Evolutionary conservation across 2,888 invertebrate genomes (phyloP), one percentile per base, ranked within the genome.

Genomic region (Rhyacophila evoluta): DNA sequence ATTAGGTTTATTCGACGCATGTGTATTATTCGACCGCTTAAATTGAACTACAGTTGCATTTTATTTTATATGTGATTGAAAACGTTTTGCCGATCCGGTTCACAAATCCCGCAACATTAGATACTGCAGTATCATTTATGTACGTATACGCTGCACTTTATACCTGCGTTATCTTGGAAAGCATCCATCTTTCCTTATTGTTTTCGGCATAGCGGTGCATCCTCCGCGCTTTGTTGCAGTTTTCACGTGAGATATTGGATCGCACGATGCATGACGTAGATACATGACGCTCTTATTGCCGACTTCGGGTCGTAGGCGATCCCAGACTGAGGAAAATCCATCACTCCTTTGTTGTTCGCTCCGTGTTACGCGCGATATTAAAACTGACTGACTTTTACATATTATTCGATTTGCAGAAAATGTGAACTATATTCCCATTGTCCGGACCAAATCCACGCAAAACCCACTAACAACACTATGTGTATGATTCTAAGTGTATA

Each of bases 161-260:
- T n/a, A n/a, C n/a, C n/a, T n/a, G n/a, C n/a, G 55, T 55, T 55
- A 1, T 19, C 19, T 15, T 10, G 19, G 19, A 25, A 55, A 25
- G 19, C 25, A 55, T 55, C 55, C 25, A 55, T 25, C 55, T 15
- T 55, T 25, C 25, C 55, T 55, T 19, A 55, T 55, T 55, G 55
- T 55, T 55, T 55, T 55, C 55, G 55, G 55, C 19, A 25, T 55
- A 55, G 55, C 55, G 55, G 8, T 55, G 55, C 55, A 55, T 10
- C 10, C 55, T 55, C 25, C 25, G 55, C 25, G 55, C 72, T 77
- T 68, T 77, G 77, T 78, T 41, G 78, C 74, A 70, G 39, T 67
- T 68, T 74, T 77, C 70, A 37, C 72, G 25, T 72, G 72, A 37
- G 37, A 78, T 78, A 78, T 78, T 78, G 78, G 55, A 78, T 78